phyloP scores from a whole-genome alignment of 2,888 invertebrate species.

The Heliconius ismenius region DNA sequence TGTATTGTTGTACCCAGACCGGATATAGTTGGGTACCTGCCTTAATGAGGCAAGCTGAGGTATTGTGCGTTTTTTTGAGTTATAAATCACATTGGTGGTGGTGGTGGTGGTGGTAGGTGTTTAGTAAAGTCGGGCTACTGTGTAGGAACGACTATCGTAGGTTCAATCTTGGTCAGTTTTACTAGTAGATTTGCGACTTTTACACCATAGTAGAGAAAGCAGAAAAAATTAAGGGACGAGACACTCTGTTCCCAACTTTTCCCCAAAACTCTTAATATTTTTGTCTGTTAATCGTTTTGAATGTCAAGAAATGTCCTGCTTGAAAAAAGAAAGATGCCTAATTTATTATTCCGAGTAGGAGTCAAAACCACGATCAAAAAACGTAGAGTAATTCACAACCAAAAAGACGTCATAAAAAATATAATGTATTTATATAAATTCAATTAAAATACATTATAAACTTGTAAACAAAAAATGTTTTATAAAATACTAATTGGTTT shows the following conservation, averaged over 20 bases:
- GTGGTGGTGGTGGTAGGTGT: not conserved
- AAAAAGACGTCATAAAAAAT: not conserved
- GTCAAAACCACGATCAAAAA: not conserved
- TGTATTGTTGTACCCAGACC: slow-evolving; percentile 42
- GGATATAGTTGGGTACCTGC: slow-evolving; percentile 48
- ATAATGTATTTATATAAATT: too few species aligned
- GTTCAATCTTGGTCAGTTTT: not conserved
- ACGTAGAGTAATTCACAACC: not conserved
- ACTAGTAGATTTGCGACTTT: not conserved
- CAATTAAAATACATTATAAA: too few species aligned
- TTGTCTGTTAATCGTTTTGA: not conserved
- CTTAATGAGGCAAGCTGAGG: slow-evolving; percentile 42
- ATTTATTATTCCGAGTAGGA: not conserved
- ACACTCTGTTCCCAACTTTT: not conserved
- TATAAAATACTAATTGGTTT: too few species aligned
- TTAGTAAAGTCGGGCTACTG: not conserved
- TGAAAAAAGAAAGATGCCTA: not conserved
- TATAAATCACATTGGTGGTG: slow-evolving; percentile 2
- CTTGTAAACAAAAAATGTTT: too few species aligned
- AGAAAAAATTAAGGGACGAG: not conserved
- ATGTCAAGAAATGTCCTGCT: not conserved
- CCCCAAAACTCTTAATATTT: not conserved
- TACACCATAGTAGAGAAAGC: not conserved
- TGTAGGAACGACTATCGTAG: not conserved
- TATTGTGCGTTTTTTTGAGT: slow-evolving; percentile 24